phyloP scores from a whole-genome alignment of 2,113 vertebrate species.

The Monarcha castaneiventris region DNA sequence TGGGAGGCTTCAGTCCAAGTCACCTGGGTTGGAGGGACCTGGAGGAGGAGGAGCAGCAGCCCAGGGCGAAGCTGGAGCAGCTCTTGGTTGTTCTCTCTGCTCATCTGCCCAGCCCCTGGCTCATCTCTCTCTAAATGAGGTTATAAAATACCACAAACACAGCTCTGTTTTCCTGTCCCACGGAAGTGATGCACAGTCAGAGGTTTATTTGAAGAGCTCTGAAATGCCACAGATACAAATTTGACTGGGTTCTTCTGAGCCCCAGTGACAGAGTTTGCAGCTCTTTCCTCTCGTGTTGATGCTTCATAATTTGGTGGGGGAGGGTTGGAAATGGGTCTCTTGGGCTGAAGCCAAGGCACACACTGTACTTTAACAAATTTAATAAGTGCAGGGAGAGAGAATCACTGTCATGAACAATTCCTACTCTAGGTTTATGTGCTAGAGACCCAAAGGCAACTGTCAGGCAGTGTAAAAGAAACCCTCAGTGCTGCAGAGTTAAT shows the following conservation, averaged over 20 bases:
- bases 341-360: conserved; percentile 17
- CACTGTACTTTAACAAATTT: neutral
- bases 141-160: neutral
- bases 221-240: neutral
- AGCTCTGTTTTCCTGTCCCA: neutral
- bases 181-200: neutral
- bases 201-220: neutral
- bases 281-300: neutral
- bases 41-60: neutral
- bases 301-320: neutral
- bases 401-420: neutral
- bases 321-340: neutral
- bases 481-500: neutral
- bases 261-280: neutral
- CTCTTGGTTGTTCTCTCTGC: neutral
- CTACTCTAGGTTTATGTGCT: neutral
- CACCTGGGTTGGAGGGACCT: neutral
- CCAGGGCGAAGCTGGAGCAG: neutral
- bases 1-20: neutral
- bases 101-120: neutral
- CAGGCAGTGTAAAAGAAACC: neutral
- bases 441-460: neutral
- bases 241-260: neutral
- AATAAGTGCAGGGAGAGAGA: neutral
- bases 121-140: neutral